Evolutionary conservation across 2,113 vertebrate species (phyloP).

Genomic region (Ochotona princeps): DNA sequence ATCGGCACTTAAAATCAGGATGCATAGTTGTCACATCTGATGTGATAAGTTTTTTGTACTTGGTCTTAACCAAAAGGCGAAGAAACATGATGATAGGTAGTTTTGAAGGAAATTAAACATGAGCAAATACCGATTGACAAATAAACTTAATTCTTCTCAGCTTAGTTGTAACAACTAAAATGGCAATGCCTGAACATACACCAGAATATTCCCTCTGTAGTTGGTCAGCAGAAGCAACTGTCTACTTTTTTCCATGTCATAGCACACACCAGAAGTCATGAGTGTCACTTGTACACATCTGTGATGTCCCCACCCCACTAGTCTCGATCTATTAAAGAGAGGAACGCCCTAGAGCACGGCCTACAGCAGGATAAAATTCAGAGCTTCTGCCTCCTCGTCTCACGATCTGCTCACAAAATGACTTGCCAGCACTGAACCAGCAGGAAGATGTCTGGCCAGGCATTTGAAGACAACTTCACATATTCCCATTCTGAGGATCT

Average conservation of each 20-base stretch:
- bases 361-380: neutral
- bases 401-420: neutral
- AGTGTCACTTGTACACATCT: neutral
- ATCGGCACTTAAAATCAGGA: neutral
- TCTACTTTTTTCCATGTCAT: neutral
- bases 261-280: neutral
- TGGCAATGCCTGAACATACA: neutral
- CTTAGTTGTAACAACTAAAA: neutral
- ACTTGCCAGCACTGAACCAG: neutral
- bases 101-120: neutral
- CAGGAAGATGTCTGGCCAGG: neutral
- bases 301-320: neutral
- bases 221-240: neutral
- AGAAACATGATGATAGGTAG: too few species aligned
- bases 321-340: neutral
- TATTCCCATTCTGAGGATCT: neutral
- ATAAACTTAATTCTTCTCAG: conserved; percentile 10
- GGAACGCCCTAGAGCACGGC: neutral
- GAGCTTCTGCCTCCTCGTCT: neutral
- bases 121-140: neutral
- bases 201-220: neutral
- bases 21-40: neutral
- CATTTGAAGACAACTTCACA: neutral
- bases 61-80: too few species aligned
- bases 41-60: too few species aligned